These are phyloP conservation scores for Echinops telfairi DNA, from an alignment of 2,113 vertebrate species.

Conservation along the genomic window DNA sequence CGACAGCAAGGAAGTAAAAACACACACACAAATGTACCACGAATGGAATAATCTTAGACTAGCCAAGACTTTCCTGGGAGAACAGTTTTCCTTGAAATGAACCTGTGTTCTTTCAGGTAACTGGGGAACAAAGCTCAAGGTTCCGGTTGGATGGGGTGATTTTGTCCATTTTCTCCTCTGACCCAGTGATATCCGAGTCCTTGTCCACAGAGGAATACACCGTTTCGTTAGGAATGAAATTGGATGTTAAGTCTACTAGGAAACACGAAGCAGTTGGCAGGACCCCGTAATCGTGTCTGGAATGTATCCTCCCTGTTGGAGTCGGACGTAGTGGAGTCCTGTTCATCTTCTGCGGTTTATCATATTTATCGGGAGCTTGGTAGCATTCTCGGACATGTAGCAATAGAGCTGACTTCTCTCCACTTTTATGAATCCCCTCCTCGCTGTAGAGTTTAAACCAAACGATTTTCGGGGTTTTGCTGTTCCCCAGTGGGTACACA, in stretches of 20 bases:
- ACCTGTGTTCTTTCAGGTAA: slow-evolving; percentile 61
- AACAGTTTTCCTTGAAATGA: slow-evolving; percentile 59
- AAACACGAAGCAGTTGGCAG: slow-evolving; percentile 41
- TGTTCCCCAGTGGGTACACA: not conserved
- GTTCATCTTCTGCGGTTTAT: not conserved
- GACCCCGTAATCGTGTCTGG: not conserved
- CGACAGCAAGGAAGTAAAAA: not conserved
- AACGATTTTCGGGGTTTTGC: not conserved
- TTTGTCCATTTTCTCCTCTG: slow-evolving; percentile 77
- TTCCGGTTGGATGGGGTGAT: slow-evolving; percentile 72
- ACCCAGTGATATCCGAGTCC: slow-evolving; percentile 73
- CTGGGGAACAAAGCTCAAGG: slow-evolving; percentile 59
- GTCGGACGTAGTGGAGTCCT: slow-evolving; percentile 1
- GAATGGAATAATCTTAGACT: slow-evolving; percentile 14
- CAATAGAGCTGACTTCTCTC: not conserved
- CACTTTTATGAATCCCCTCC: not conserved
- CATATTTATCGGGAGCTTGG: rapidly evolving
- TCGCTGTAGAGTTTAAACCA: not conserved
- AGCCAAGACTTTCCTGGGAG: slow-evolving; percentile 47
- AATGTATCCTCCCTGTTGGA: not conserved
- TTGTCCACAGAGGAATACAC: slow-evolving; percentile 67
- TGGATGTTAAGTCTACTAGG: slow-evolving; percentile 72
- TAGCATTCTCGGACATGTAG: not conserved
- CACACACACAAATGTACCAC: not conserved
- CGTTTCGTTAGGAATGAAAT: slow-evolving; percentile 68